Evolutionary conservation across 2,888 invertebrate genomes (phyloP).

Genomic region (Drosophila trichaetosa): DNA sequence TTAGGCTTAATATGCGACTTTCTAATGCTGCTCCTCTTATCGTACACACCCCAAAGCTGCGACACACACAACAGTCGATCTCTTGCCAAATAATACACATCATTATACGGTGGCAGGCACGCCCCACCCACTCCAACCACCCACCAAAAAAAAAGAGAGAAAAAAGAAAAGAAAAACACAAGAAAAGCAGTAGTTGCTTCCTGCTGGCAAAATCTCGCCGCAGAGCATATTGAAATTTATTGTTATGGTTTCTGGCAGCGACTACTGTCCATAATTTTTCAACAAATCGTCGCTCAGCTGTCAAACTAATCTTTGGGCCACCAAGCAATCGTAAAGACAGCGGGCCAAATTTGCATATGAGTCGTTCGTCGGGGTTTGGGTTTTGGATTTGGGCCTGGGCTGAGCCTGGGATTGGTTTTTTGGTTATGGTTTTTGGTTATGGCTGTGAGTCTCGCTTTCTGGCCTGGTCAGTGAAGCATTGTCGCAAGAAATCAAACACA

Average conservation of each 20-base stretch:
- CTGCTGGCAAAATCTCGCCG: conserved; percentile 50
- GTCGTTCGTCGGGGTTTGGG: conserved; percentile 17
- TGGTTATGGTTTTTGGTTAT: conserved; percentile 28
- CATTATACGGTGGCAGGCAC: conserved; percentile 59
- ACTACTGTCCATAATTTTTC: conserved; percentile 80
- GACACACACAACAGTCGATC: conserved; percentile 28
- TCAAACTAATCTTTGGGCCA: conserved; percentile 73
- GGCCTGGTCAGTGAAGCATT: conserved; percentile 73
- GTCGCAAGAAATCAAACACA: conserved; percentile 67
- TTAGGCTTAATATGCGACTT: conserved; percentile 66
- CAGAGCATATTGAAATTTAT: conserved; percentile 68
- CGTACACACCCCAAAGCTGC: conserved; percentile 33
- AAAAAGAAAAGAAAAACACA: background rate
- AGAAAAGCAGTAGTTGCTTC: conserved; percentile 45
- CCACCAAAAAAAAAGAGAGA: conserved; percentile 18
- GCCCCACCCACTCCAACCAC: conserved; percentile 14
- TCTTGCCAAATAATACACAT: conserved; percentile 64
- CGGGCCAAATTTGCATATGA: conserved; percentile 68
- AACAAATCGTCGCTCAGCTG: conserved; percentile 81
- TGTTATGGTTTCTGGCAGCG: conserved; percentile 74
- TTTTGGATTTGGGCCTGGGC: background rate
- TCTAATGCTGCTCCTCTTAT: conserved; percentile 65
- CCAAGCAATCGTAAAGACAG: conserved; percentile 25
- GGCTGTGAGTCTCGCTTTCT: conserved; percentile 20
- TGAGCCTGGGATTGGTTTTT: conserved; percentile 15